phyloP scores from a whole-genome alignment of 2,888 invertebrate species.

The Drepana falcataria region DNA sequence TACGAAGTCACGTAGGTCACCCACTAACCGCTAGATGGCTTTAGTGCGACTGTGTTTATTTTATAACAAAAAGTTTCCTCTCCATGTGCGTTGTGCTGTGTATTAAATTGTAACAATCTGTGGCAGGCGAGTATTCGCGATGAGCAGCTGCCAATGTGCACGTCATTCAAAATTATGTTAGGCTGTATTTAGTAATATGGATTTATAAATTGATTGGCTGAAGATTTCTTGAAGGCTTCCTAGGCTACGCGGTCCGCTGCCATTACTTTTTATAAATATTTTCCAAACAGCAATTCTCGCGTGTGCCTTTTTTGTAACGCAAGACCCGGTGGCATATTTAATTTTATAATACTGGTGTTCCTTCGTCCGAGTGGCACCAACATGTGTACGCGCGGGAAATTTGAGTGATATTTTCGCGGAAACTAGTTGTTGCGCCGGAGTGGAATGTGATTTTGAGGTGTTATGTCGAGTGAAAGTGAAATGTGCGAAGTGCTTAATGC shows the following conservation, averaged over 20 bases:
- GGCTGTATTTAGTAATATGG: constrained; percentile 28
- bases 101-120: constrained; percentile 17
- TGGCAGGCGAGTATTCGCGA: constrained; percentile 36
- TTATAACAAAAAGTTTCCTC: constrained; percentile 18
- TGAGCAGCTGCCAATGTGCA: constrained; percentile 47
- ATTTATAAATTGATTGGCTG: constrained; percentile 31
- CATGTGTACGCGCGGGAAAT: constrained; percentile 61
- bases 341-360: constrained; percentile 5
- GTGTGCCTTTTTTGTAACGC: constrained; percentile 8
- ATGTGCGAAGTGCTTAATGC: constrained; percentile 46
- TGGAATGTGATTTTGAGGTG: constrained; percentile 25
- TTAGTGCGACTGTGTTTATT: constrained; percentile 7
- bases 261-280: not conserved
- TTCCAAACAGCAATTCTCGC: constrained; percentile 4
- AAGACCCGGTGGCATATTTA: not conserved
- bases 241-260: not conserved
- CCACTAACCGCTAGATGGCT: constrained; percentile 37
- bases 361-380: constrained; percentile 49
- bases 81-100: constrained; percentile 17
- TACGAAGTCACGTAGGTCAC: constrained; percentile 26
- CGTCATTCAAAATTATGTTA: constrained; percentile 35
- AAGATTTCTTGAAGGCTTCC: constrained; percentile 13
- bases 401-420: constrained; percentile 29
- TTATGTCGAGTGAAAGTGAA: constrained; percentile 57
- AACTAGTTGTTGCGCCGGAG: constrained; percentile 10